Evolutionary conservation across 2,113 vertebrate species (phyloP).

Genomic region (Sinocyclocheilus anshuiensis): DNA sequence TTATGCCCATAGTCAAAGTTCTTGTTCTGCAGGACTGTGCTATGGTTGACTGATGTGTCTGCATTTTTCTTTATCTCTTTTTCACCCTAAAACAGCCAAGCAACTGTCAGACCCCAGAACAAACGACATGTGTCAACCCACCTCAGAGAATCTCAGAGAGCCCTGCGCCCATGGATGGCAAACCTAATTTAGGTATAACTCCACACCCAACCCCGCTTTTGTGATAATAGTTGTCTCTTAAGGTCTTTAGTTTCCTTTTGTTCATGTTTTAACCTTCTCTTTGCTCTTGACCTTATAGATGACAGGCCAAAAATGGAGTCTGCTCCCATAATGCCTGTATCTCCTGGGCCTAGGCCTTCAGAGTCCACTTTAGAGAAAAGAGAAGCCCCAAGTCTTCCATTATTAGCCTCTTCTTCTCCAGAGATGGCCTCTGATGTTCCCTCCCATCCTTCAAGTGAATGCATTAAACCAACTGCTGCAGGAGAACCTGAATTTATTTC

Average conservation of each 20-base stretch:
- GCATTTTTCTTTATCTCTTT: constrained; percentile 66
- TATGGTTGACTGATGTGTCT: constrained; percentile 56
- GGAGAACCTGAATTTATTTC: constrained; percentile 72
- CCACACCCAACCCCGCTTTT: not conserved
- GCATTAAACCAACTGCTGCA: constrained; percentile 52
- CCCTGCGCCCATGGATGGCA: constrained; percentile 63
- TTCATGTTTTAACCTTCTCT: constrained; percentile 2
- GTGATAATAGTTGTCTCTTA: not conserved
- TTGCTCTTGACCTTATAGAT: constrained; percentile 71
- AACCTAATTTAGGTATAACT: constrained; percentile 42
- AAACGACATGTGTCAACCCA: constrained; percentile 74
- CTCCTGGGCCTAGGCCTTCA: constrained; percentile 78
- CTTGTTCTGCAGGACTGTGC: not conserved
- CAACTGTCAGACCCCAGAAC: constrained; percentile 89
- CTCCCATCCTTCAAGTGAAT: constrained; percentile 52
- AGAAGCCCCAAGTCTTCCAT: constrained; percentile 68
- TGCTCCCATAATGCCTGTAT: constrained; percentile 82
- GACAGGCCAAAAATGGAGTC: constrained; percentile 87
- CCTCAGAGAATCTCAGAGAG: constrained; percentile 64
- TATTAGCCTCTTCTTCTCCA: constrained; percentile 62
- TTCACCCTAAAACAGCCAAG: constrained; percentile 78
- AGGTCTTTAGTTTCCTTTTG: not conserved
- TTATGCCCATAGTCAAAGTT: not conserved
- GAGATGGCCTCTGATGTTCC: constrained; percentile 67
- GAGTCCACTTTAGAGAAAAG: constrained; percentile 80